phyloP scores from a whole-genome alignment of 2,888 invertebrate genomes.

The Drosophila koepferae region DNA sequence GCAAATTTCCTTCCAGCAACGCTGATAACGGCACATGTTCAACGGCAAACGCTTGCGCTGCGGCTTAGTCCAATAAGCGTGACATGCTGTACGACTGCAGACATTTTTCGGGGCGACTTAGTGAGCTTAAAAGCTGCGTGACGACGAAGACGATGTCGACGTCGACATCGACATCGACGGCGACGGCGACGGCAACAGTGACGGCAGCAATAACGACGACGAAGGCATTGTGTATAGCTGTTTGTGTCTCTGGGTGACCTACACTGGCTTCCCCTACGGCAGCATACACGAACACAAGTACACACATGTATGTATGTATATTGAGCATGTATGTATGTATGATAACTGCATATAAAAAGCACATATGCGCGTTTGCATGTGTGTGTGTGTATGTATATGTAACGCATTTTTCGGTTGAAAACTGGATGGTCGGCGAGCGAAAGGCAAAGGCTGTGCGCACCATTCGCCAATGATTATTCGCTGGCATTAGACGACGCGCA shows the following conservation, averaged over 20 bases:
- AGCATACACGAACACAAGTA: conserved; percentile 11
- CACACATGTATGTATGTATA: conserved; percentile 4
- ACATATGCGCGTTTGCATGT: background rate
- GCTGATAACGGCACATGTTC: conserved; percentile 47
- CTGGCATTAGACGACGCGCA: conserved; percentile 75
- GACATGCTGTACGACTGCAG: conserved; percentile 35
- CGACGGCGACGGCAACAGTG: conserved; percentile 13
- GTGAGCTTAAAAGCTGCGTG: conserved; percentile 46
- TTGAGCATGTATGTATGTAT: background rate
- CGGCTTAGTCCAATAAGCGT: conserved; percentile 40
- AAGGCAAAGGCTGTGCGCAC: conserved; percentile 60
- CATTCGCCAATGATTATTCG: conserved; percentile 78
- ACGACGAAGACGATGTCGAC: conserved; percentile 14
- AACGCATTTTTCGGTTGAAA: conserved; percentile 65
- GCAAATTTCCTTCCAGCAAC: conserved; percentile 26
- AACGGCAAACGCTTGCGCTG: conserved; percentile 18
- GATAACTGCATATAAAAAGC: background rate
- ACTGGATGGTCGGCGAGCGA: conserved; percentile 47
- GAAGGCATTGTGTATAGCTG: conserved; percentile 43
- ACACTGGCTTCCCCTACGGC: conserved; percentile 61
- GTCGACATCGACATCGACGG: conserved; percentile 14
- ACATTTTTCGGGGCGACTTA: conserved; percentile 23
- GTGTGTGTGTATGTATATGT: conserved; percentile 24
- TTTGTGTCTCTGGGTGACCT: conserved; percentile 63
- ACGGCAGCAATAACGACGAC: conserved; percentile 9